phyloP scores from a whole-genome alignment of 2,113 vertebrate genomes.

The Columba livia region DNA sequence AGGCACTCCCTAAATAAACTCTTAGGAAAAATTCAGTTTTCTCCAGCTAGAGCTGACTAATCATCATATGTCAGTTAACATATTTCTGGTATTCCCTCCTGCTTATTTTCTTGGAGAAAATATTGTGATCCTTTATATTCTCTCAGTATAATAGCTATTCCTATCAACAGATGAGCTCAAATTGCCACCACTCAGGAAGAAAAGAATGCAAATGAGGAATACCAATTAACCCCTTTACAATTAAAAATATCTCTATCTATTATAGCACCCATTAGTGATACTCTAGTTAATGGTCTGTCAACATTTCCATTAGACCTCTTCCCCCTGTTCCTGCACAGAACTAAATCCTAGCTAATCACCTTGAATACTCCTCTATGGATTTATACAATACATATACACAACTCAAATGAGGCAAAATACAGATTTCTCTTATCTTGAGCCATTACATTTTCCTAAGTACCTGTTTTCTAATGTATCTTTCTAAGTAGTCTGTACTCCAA shows the following conservation, averaged over 20 bases:
- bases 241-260: slow-evolving; percentile 65
- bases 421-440: slow-evolving; percentile 3
- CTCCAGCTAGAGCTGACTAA: slow-evolving; percentile 4
- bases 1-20: background rate
- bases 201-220: slow-evolving; percentile 67
- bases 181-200: slow-evolving; percentile 46
- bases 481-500: background rate
- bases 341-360: slow-evolving; percentile 61
- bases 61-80: background rate
- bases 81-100: background rate
- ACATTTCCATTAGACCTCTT: slow-evolving; percentile 66
- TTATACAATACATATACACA: background rate
- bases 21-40: background rate
- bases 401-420: slow-evolving; percentile 19
- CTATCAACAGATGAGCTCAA: slow-evolving; percentile 37
- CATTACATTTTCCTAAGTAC: background rate
- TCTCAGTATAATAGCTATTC: slow-evolving; percentile 25
- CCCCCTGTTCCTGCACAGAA: slow-evolving; percentile 24
- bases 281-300: slow-evolving; percentile 66
- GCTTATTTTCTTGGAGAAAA: slow-evolving; percentile 55
- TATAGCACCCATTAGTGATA: slow-evolving; percentile 55
- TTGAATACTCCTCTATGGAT: slow-evolving; percentile 34
- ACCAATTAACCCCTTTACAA: slow-evolving; percentile 64
- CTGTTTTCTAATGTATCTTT: background rate
- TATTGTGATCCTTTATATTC: slow-evolving; percentile 56